phyloP scores from a whole-genome alignment of 2,888 invertebrate species.

The Urechis unicinctus region DNA sequence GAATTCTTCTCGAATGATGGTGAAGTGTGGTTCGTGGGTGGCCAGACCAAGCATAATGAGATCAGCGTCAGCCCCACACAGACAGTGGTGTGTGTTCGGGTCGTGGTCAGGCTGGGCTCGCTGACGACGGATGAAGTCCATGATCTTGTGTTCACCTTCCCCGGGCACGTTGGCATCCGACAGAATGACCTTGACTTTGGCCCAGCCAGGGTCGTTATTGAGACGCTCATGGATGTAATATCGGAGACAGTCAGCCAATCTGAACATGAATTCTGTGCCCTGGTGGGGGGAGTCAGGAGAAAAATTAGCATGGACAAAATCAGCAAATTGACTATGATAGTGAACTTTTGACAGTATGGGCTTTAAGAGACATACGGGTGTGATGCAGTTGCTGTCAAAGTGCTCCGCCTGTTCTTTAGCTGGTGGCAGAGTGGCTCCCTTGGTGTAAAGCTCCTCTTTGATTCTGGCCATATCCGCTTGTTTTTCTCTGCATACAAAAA shows the following conservation, averaged over 20 bases:
- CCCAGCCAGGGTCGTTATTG: constrained; percentile 93
- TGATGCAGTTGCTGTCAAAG: constrained; percentile 99
- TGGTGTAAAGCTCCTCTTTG: constrained; percentile 40
- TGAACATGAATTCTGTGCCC: constrained; percentile 97
- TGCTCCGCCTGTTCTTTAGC: constrained; percentile 84
- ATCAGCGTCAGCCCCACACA: constrained; percentile 98
- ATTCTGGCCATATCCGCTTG: constrained; percentile 68
- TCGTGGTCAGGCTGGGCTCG: constrained; percentile 53
- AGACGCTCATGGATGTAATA: constrained; percentile 85
- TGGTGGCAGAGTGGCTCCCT: constrained; percentile 53
- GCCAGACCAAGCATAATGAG: constrained; percentile 91
- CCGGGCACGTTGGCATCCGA: constrained; percentile 88
- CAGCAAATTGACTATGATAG: not conserved
- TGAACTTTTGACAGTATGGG: too few species aligned
- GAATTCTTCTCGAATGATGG: constrained; percentile 97
- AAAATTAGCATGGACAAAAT: not conserved
- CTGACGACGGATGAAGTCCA: constrained; percentile 97
- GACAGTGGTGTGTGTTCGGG: constrained; percentile 93
- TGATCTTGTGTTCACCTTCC: constrained; percentile 91
- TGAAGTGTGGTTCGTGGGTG: constrained; percentile 98
- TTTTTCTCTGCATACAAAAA: constrained; percentile 31
- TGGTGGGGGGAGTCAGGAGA: constrained; percentile 25
- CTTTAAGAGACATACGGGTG: constrained; percentile 71
- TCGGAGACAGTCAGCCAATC: constrained; percentile 67
- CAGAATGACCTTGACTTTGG: constrained; percentile 78